A percentile compares a stretch with the other conserved stretches of the same genome.
phyloP scores from a whole-genome alignment of 1,140 invertebrate species.

The Protaetia brevitarsis region DNA sequence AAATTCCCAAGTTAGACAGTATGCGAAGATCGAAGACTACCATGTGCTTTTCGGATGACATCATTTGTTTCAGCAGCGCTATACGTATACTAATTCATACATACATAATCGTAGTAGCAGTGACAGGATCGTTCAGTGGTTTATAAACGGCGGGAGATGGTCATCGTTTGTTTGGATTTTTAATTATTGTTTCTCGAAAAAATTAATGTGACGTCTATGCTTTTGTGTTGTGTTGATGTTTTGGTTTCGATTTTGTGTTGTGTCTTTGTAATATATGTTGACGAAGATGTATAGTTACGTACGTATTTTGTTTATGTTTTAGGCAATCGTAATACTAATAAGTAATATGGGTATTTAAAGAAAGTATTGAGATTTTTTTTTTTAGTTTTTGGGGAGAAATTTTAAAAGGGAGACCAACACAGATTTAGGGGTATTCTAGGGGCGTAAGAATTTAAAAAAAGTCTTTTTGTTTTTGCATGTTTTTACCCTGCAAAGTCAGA shows the following conservation, averaged over 20 bases:
- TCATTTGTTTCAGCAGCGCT: background rate
- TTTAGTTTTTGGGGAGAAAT: too few relatives aligned
- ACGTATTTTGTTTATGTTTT: conserved; percentile 23
- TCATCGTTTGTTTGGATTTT: background rate
- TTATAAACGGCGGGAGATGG: background rate
- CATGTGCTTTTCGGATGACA: conserved; percentile 12
- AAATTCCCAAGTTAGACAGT: background rate
- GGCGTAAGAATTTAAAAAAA: too few relatives aligned
- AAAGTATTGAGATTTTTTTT: too few relatives aligned
- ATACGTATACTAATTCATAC: too few relatives aligned
- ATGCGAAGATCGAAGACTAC: background rate
- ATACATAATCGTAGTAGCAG: background rate
- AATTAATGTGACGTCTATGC: conserved; percentile 21
- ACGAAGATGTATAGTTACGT: conserved; percentile 28
- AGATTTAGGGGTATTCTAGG: too few relatives aligned
- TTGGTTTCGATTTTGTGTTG: background rate
- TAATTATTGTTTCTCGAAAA: background rate
- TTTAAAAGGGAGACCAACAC: too few relatives aligned
- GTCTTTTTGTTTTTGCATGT: too few relatives aligned
- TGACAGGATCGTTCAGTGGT: background rate
- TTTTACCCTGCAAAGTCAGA: too few relatives aligned
- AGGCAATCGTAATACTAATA: background rate
- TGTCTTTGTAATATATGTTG: background rate
- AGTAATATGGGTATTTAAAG: background rate
- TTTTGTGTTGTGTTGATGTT: conserved; percentile 5